A percentile compares a stretch with the other conserved stretches of the same genome.
These are phyloP conservation scores for Vollenhovia emeryi DNA, from an alignment of 1,140 invertebrate species.

Conservation along the genomic window DNA sequence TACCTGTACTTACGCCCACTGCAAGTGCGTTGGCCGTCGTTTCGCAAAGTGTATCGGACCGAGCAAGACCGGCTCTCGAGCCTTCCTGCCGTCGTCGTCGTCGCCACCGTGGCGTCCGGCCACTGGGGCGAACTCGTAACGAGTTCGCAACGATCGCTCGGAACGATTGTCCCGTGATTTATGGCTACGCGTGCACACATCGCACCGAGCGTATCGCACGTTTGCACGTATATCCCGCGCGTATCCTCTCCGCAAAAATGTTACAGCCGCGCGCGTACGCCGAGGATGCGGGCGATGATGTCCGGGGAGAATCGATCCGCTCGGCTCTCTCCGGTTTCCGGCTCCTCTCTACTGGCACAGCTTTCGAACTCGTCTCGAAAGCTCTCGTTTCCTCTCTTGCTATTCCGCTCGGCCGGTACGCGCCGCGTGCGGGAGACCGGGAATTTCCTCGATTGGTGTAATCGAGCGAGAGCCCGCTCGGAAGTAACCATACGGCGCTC, in stretches of 20 bases:
- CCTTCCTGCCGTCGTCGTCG: conserved; percentile 45
- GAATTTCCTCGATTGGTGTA: conserved; percentile 44
- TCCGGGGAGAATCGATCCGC: conserved; percentile 17
- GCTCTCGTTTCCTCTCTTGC: conserved; percentile 10
- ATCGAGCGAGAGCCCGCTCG: conserved; percentile 23
- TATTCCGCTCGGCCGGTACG: not conserved
- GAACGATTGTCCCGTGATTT: conserved; percentile 74
- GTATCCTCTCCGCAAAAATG: conserved; percentile 36
- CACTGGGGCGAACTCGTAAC: conserved; percentile 56
- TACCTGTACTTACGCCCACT: conserved; percentile 45
- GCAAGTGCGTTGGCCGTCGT: conserved; percentile 22
- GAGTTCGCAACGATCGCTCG: conserved; percentile 65
- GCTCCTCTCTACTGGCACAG: not conserved
- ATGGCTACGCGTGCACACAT: conserved; percentile 63
- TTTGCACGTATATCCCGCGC: conserved; percentile 37
- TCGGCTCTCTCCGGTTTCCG: conserved; percentile 35
- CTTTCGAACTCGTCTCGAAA: conserved; percentile 22
- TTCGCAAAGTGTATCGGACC: conserved; percentile 44
- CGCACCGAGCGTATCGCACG: conserved; percentile 45
- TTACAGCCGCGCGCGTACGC: conserved; percentile 11
- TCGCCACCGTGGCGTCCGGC: conserved; percentile 32
- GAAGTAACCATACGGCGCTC: conserved; percentile 10
- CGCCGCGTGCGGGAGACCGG: not conserved
- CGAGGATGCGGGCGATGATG: conserved; percentile 3
- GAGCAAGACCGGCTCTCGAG: conserved; percentile 5